Evolutionary conservation across 1,140 invertebrate genomes (phyloP).

Genomic region (Pseudobourletiella spinata): DNA sequence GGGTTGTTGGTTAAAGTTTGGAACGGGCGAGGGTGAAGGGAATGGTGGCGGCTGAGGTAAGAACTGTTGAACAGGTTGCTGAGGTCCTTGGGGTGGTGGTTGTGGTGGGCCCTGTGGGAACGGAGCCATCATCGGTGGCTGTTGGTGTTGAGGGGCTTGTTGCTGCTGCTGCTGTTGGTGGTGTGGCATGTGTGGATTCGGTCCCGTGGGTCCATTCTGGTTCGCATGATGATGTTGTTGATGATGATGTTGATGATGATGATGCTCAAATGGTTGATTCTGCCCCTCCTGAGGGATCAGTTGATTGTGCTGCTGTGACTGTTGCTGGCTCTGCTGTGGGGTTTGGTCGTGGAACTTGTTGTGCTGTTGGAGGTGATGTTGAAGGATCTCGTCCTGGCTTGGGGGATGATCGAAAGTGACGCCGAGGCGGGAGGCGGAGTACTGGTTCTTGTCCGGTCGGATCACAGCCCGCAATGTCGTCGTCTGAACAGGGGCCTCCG

Average conservation of each 20-base stretch:
- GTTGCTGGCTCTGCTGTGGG: slow-evolving; percentile 10
- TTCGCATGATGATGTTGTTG: slow-evolving; percentile 26
- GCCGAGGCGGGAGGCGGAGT: slow-evolving; percentile 40
- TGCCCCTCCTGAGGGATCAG: neutral
- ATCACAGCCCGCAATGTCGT: slow-evolving; percentile 73
- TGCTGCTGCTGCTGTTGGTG: slow-evolving; percentile 16
- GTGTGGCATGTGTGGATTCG: slow-evolving; percentile 2
- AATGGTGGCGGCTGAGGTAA: too few relatives aligned
- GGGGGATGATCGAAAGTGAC: slow-evolving; percentile 29
- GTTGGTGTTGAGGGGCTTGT: slow-evolving; percentile 5
- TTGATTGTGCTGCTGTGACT: slow-evolving; percentile 16
- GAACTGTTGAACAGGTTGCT: too few relatives aligned
- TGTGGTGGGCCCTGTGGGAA: neutral
- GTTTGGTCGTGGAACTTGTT: neutral
- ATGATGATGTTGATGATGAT: slow-evolving; percentile 3
- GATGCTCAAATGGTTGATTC: slow-evolving; percentile 5
- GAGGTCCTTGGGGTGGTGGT: slow-evolving; percentile 5
- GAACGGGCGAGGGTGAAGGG: too few relatives aligned
- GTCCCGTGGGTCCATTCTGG: too few relatives aligned
- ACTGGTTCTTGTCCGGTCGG: slow-evolving; percentile 63
- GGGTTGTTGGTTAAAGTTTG: slow-evolving; percentile 7
- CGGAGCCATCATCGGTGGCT: neutral
- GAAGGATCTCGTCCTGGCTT: neutral
- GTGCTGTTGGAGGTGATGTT: slow-evolving; percentile 12
- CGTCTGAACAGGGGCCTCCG: slow-evolving; percentile 38